Evolutionary conservation across 2,888 invertebrate genomes (phyloP).

Genomic region (Andrena hattorfiana): DNA sequence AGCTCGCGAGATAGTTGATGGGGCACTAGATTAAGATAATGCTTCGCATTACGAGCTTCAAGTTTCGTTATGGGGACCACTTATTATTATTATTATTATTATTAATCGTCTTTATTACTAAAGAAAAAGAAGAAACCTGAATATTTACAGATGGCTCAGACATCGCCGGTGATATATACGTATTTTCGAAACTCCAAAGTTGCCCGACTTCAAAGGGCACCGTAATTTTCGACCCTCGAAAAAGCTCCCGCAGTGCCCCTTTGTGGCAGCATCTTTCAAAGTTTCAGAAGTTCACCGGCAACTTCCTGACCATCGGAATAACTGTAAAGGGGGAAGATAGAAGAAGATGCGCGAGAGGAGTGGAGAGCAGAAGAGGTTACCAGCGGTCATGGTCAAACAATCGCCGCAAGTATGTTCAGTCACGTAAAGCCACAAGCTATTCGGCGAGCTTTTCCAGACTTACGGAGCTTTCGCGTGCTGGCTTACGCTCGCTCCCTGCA

Average conservation of each 20-base stretch:
- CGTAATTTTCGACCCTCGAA: constrained; percentile 19
- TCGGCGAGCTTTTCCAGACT: constrained; percentile 53
- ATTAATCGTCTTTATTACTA: no score
- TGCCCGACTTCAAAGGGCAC: constrained; percentile 3
- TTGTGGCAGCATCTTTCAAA: background rate
- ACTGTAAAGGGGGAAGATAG: background rate
- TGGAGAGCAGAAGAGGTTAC: constrained; percentile 47
- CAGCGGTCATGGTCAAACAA: constrained; percentile 62
- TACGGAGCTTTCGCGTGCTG: constrained; percentile 46
- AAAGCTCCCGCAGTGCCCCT: constrained; percentile 5
- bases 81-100: no score
- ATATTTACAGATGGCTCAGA: background rate
- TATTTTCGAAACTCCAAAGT: background rate
- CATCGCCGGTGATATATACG: constrained; percentile 1
- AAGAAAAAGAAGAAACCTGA: no score
- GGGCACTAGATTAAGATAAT: constrained; percentile 35
- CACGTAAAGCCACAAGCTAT: constrained; percentile 50
- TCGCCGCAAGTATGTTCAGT: constrained; percentile 44
- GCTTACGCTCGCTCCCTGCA: constrained; percentile 9
- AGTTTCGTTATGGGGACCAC: background rate
- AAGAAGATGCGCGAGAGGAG: background rate
- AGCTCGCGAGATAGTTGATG: background rate
- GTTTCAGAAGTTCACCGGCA: background rate
- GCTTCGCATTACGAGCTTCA: background rate
- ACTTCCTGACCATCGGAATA: background rate